A percentile compares a stretch with the other conserved stretches of the same genome.
phyloP scores from a whole-genome alignment of 2,797 vertebrate genomes.

The Tiaroga cobitis region DNA sequence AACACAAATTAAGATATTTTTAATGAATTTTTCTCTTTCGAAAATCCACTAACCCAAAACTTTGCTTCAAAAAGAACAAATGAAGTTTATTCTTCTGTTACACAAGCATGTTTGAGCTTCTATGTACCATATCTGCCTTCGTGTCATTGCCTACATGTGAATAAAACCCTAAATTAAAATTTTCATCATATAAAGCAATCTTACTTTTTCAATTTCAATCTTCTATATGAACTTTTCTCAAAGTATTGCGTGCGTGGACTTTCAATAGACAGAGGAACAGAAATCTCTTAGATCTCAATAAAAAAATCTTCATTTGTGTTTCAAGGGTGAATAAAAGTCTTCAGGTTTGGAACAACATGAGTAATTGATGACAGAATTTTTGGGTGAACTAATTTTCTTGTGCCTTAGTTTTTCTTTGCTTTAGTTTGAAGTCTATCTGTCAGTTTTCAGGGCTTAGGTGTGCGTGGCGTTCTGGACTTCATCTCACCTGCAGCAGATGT shows the following conservation, averaged over 20 bases:
- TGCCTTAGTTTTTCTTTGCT: not conserved
- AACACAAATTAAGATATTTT: not conserved
- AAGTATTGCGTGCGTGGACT: not conserved
- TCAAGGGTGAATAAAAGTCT: not conserved
- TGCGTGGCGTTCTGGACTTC: not conserved
- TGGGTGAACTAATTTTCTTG: not conserved
- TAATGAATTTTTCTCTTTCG: not conserved
- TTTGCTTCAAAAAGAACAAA: not conserved
- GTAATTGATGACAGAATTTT: not conserved
- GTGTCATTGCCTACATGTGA: not conserved
- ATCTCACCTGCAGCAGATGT: constrained; percentile 92
- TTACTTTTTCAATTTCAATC: not conserved
- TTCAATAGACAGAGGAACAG: not conserved
- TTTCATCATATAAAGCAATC: not conserved
- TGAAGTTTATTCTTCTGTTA: not conserved
- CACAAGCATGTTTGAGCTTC: not conserved
- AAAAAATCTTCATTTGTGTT: not conserved
- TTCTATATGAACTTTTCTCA: not conserved
- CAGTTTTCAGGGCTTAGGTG: not conserved
- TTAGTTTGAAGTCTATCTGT: not conserved
- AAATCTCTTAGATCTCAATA: not conserved
- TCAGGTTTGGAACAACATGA: not conserved
- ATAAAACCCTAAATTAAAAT: not conserved
- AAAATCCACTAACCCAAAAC: not conserved
- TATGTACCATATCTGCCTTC: not conserved